phyloP scores from a whole-genome alignment of 2,888 invertebrate genomes.

The Siphlonurus alternatus region DNA sequence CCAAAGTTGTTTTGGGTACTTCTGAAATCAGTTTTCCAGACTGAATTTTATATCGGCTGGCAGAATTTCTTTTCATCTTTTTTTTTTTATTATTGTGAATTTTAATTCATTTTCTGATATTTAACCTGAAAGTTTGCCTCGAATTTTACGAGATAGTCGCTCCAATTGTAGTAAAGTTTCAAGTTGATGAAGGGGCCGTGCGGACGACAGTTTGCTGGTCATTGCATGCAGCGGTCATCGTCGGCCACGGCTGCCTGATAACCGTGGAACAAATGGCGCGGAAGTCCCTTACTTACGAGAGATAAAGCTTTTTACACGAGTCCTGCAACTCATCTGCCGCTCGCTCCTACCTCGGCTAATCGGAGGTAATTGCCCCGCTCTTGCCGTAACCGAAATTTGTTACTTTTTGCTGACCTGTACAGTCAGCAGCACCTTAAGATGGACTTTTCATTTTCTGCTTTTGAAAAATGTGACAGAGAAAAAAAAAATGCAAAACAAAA shows the following conservation, averaged over 20 bases:
- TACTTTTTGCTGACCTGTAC: background rate
- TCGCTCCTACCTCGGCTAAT: background rate
- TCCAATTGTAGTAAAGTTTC: no score
- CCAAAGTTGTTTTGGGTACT: no score
- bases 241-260: background rate
- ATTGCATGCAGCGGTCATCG: no score
- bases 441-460: no score
- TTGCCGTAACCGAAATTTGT: background rate
- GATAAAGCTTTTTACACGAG: background rate
- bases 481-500: no score
- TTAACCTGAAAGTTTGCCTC: no score
- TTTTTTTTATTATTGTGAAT: background rate
- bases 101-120: no score
- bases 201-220: no score
- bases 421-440: background rate
- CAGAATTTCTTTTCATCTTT: background rate
- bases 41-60: background rate
- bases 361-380: background rate
- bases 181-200: no score
- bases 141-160: no score
- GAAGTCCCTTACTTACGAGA: background rate
- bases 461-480: no score
- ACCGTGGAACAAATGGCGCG: background rate
- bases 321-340: background rate
- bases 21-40: background rate